Evolutionary conservation across 2,888 invertebrate genomes (phyloP).

Genomic region (Petrolisthes manimaculis): DNA sequence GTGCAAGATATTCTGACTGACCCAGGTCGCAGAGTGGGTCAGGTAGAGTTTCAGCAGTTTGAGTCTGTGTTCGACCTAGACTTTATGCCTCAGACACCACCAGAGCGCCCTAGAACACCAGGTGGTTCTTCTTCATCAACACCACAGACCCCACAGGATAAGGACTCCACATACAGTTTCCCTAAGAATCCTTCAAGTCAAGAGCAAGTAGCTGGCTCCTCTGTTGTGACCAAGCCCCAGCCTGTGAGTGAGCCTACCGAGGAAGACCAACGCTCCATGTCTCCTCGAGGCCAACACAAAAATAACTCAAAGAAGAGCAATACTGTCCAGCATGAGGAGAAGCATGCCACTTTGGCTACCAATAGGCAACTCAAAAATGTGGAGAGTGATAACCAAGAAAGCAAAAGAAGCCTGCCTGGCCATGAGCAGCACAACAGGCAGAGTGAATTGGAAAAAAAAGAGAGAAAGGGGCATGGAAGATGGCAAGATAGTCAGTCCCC

Average conservation of each 20-base stretch:
- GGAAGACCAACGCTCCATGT: not conserved
- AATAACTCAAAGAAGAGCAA: not conserved
- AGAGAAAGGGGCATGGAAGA: not conserved
- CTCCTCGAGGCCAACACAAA: not conserved
- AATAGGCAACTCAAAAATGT: too few relatives aligned
- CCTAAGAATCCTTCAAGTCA: not conserved
- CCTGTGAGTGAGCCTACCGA: not conserved
- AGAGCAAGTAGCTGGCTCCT: not conserved
- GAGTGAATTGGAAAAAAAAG: not conserved
- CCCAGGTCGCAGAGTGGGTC: not conserved
- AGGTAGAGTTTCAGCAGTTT: constrained; percentile 30
- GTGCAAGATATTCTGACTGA: constrained; percentile 40
- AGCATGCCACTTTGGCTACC: too few relatives aligned
- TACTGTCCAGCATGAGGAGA: not conserved
- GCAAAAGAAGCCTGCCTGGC: not conserved
- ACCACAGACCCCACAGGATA: constrained; percentile 19
- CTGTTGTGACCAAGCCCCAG: too few relatives aligned
- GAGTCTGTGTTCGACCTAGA: constrained; percentile 56
- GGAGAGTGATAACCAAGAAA: not conserved
- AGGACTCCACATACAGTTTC: constrained; percentile 12
- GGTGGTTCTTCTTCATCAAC: constrained; percentile 30
- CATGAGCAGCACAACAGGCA: not conserved
- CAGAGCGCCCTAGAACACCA: constrained; percentile 58
- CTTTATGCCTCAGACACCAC: constrained; percentile 35
- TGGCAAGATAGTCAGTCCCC: not conserved